These are phyloP conservation scores for Tenualosa ilisha DNA, from an alignment of 2,797 vertebrate species.

Conservation along the genomic window DNA sequence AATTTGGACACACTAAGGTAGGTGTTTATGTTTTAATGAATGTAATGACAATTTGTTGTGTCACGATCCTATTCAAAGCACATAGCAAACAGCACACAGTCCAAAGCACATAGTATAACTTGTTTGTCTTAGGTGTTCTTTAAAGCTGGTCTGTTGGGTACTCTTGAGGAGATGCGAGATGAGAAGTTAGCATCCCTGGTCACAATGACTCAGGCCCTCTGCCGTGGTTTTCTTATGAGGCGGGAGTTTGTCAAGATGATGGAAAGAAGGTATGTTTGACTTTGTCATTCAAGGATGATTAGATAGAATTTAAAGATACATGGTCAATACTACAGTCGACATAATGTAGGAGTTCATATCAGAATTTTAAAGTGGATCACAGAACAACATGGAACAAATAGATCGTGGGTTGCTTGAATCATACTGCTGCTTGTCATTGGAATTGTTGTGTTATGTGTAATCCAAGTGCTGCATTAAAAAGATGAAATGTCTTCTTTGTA, in stretches of 20 bases:
- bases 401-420: no score
- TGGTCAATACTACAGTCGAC: background rate
- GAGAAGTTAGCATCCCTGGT: constrained; percentile 79
- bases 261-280: constrained; percentile 68
- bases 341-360: background rate
- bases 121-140: constrained; percentile 78
- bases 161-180: constrained; percentile 84
- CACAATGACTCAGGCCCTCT: constrained; percentile 77
- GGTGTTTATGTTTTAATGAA: background rate
- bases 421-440: no score
- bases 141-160: constrained; percentile 83
- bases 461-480: no score
- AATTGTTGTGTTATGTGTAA: no score
- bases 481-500: background rate
- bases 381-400: no score
- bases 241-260: constrained; percentile 81
- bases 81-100: no score
- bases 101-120: no score
- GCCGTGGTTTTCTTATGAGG: constrained; percentile 79
- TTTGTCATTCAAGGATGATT: background rate
- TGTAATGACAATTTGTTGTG: background rate
- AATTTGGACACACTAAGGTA: constrained; percentile 75
- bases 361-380: background rate
- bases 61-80: background rate
- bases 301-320: no score